These are phyloP conservation scores for Podotricha telesiphe DNA, from an alignment of 2,888 invertebrate species.

Conservation along the genomic window DNA sequence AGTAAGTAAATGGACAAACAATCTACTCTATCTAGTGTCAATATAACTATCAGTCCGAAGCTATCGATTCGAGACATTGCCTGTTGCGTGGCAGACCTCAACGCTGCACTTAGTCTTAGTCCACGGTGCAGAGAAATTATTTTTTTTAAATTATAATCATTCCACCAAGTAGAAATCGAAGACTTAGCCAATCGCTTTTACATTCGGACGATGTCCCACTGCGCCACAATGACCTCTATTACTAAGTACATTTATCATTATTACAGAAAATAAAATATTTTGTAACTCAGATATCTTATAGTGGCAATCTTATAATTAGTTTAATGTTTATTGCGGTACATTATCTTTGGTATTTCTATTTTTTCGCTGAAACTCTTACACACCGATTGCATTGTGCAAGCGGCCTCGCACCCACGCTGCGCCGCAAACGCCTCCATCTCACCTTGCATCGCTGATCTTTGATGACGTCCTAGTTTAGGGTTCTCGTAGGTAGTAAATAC, in stretches of 20 bases:
- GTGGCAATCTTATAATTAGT: background rate
- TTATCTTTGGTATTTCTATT: background rate
- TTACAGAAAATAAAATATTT: background rate
- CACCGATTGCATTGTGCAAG: constrained; percentile 64
- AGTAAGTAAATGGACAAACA: too few species aligned
- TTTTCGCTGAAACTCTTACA: constrained; percentile 26
- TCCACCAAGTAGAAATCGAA: too few species aligned
- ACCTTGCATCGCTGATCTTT: constrained; percentile 44
- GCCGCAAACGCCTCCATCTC: constrained; percentile 53
- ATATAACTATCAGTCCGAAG: too few species aligned
- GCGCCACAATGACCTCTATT: too few species aligned
- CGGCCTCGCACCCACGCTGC: constrained; percentile 65
- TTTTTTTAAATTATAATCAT: too few species aligned
- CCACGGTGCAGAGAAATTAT: too few species aligned
- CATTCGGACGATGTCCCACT: too few species aligned
- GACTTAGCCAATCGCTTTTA: too few species aligned
- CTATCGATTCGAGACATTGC: too few species aligned
- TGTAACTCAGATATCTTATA: background rate
- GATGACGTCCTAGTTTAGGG: constrained; percentile 34
- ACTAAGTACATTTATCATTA: background rate
- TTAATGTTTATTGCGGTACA: background rate
- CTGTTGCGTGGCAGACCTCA: too few species aligned
- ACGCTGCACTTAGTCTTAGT: too few species aligned
- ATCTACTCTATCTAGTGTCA: too few species aligned
- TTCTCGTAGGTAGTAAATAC: constrained; percentile 29